Evolutionary conservation across 2,888 invertebrate species (phyloP).

Genomic region (Watsonalla binaria): DNA sequence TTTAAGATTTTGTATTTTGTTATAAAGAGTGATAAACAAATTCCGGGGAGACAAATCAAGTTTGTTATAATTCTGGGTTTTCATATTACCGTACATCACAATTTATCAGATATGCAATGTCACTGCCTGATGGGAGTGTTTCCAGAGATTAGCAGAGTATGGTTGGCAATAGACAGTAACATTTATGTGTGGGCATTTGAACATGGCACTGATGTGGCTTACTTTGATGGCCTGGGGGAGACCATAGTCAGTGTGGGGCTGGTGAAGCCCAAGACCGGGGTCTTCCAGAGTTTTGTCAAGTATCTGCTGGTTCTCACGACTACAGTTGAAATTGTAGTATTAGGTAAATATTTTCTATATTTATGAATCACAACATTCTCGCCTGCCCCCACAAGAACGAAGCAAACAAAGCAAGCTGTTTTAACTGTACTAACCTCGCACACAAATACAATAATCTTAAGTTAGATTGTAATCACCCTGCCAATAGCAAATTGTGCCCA

Average conservation of each 20-base stretch:
- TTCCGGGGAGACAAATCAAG: no score
- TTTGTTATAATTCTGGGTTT: background rate
- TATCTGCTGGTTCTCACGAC: slow-evolving; percentile 95
- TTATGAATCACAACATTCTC: no score
- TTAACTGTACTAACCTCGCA: no score
- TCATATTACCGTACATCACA: slow-evolving; percentile 24
- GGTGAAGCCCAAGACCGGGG: slow-evolving; percentile 91
- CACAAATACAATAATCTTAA: no score
- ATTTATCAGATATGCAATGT: slow-evolving; percentile 90
- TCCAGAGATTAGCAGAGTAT: slow-evolving; percentile 96
- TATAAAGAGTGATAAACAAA: no score
- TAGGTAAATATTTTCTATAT: slow-evolving; percentile 80
- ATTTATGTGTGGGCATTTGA: slow-evolving; percentile 99
- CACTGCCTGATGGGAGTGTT: slow-evolving; percentile 98
- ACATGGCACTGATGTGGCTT: slow-evolving; percentile 95
- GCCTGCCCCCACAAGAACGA: no score
- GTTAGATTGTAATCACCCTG: no score
- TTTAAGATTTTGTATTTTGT: no score
- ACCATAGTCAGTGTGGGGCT: slow-evolving; percentile 96
- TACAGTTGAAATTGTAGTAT: slow-evolving; percentile 94
- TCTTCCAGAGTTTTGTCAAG: slow-evolving; percentile 94
- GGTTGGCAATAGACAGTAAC: slow-evolving; percentile 98
- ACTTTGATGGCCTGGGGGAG: slow-evolving; percentile 96
- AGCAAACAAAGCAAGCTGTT: no score
- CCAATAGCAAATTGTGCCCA: no score